Percentiles rank a stretch among this genome's conserved stretches.
These are phyloP conservation scores for Acanthurus leucopareius DNA, from an alignment of 2,797 vertebrate genomes.

Conservation along the genomic window DNA sequence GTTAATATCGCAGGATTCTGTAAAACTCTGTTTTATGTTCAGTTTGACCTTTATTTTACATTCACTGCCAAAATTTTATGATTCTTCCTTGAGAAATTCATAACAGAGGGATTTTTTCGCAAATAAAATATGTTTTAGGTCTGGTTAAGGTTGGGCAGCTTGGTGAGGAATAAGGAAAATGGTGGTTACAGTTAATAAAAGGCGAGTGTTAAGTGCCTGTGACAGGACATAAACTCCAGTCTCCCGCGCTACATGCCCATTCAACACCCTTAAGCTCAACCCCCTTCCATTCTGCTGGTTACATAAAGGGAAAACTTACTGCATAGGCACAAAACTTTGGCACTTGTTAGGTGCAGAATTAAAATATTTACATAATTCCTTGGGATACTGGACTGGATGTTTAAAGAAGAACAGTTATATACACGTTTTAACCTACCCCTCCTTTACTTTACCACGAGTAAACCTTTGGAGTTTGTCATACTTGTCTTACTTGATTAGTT, in stretches of 20 bases:
- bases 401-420: not conserved
- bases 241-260: not conserved
- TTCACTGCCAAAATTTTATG: not conserved
- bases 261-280: not conserved
- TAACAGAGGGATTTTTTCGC: not conserved
- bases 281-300: not conserved
- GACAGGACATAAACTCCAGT: conserved; percentile 5
- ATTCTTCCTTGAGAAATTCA: not conserved
- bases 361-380: not conserved
- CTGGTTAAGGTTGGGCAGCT: not conserved
- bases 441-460: not conserved
- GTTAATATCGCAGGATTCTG: not conserved
- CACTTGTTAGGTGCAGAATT: not conserved
- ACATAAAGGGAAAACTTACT: not conserved
- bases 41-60: not conserved
- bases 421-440: too few species aligned
- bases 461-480: too few species aligned
- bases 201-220: conserved; percentile 4
- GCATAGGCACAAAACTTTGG: not conserved
- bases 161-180: not conserved
- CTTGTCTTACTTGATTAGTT: not conserved
- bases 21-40: not conserved
- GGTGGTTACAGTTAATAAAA: conserved; percentile 8
- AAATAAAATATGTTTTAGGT: not conserved
- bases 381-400: not conserved